Evolutionary conservation across 2,113 vertebrate species (phyloP).

Genomic region (Formicarius rufipectus): DNA sequence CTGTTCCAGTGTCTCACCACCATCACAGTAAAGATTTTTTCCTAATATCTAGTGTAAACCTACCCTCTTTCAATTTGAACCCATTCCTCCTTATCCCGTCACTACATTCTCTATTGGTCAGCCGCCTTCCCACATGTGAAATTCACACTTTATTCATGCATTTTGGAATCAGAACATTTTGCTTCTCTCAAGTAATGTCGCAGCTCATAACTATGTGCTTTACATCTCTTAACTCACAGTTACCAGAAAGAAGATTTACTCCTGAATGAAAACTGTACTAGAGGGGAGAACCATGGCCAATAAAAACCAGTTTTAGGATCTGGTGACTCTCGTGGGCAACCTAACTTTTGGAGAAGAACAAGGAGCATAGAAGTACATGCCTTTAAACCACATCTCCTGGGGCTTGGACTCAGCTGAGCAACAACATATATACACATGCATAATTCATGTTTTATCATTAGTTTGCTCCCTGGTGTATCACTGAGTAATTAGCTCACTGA

Average conservation of each 20-base stretch:
- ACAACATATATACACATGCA: neutral
- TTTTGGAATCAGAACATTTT: neutral
- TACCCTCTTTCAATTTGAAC: too few relatives aligned
- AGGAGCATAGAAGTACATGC: neutral
- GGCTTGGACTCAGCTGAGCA: neutral
- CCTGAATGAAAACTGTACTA: neutral
- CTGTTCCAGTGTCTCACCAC: too few relatives aligned
- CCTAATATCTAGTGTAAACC: too few relatives aligned
- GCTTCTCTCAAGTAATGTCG: neutral
- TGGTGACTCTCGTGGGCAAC: neutral
- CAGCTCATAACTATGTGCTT: neutral
- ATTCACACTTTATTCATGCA: neutral
- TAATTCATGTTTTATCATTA: neutral
- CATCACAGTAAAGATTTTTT: too few relatives aligned
- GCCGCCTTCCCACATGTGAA: accelerated
- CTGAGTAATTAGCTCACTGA: too few relatives aligned
- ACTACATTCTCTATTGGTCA: too few relatives aligned
- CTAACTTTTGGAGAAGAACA: neutral
- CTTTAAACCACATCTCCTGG: neutral
- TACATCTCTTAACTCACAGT: neutral
- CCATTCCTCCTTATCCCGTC: too few relatives aligned
- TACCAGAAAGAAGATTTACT: neutral
- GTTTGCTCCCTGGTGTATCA: neutral
- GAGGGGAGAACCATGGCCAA: accelerated
- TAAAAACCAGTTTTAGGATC: neutral